A percentile compares a stretch with the other conserved stretches of the same genome.
Evolutionary conservation across 2,113 vertebrate genomes (phyloP).

Genomic region (Pithys albifrons): DNA sequence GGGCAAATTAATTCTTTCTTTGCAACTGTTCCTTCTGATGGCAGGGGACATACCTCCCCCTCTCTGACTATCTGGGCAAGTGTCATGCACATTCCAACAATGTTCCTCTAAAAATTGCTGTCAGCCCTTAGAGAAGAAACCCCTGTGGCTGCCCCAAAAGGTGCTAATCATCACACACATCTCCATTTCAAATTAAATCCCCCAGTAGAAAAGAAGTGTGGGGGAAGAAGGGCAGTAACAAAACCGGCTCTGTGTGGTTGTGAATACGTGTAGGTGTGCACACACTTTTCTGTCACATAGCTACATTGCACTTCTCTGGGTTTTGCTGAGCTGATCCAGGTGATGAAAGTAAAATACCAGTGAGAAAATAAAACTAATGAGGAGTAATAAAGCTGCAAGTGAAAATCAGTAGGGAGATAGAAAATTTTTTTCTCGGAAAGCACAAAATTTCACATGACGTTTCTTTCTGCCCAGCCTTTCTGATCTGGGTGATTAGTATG

Average conservation of each 20-base stretch:
- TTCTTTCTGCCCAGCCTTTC: not conserved
- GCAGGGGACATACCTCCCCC: not conserved
- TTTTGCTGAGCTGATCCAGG: not conserved
- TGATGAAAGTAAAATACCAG: not conserved
- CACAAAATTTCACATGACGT: not conserved
- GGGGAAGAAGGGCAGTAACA: not conserved
- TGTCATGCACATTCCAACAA: not conserved
- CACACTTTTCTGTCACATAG: not conserved
- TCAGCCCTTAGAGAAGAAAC: not conserved
- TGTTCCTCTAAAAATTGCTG: constrained; percentile 1
- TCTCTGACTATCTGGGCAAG: not conserved
- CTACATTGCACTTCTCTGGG: not conserved
- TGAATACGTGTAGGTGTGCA: not conserved
- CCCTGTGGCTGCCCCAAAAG: not conserved
- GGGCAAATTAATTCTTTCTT: not conserved
- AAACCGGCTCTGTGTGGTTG: not conserved
- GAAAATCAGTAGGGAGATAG: not conserved
- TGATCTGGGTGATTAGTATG: not conserved
- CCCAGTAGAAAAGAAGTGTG: not conserved
- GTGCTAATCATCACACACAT: not conserved
- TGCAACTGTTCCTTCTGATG: not conserved
- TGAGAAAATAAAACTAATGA: not conserved
- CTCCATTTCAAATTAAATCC: not conserved
- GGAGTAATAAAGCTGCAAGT: not conserved
- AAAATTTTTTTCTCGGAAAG: not conserved